Percentiles rank a stretch among this genome's conserved stretches.
Conservation (phyloP, 2,113 vertebrate genomes). For the Pithys albifrons region DNA sequence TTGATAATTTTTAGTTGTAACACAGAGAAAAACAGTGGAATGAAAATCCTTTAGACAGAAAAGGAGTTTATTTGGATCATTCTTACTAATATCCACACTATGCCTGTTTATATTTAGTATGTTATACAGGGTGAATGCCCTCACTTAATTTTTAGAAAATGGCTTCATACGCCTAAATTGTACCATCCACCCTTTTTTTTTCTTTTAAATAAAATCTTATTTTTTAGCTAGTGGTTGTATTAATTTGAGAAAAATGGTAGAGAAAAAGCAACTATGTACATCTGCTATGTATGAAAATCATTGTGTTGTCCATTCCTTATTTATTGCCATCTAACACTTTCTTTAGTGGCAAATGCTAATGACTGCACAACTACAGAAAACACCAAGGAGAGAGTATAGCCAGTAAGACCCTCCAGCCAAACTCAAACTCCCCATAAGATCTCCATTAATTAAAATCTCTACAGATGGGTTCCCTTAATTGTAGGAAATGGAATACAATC, state of each 20-base stretch:
- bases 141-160: not conserved
- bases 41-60: not conserved
- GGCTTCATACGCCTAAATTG: not conserved
- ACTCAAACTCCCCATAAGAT: constrained; percentile 9
- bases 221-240: not conserved
- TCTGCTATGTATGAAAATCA: not conserved
- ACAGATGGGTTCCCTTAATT: constrained; percentile 41
- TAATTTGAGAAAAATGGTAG: not conserved
- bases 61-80: not conserved
- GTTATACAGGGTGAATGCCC: not conserved
- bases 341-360: not conserved
- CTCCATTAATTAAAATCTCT: constrained; percentile 55
- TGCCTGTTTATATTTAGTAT: not conserved
- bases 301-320: not conserved
- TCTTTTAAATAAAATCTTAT: accelerated
- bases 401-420: constrained; percentile 32
- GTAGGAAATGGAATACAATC: constrained; percentile 22
- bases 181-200: not conserved
- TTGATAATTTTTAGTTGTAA: not conserved
- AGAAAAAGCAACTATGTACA: not conserved
- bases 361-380: not conserved
- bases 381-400: not conserved
- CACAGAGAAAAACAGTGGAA: not conserved
- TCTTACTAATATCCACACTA: not conserved
- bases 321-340: not conserved